phyloP scores from a whole-genome alignment of 2,113 vertebrate genomes.

The Ptyas mucosa region DNA sequence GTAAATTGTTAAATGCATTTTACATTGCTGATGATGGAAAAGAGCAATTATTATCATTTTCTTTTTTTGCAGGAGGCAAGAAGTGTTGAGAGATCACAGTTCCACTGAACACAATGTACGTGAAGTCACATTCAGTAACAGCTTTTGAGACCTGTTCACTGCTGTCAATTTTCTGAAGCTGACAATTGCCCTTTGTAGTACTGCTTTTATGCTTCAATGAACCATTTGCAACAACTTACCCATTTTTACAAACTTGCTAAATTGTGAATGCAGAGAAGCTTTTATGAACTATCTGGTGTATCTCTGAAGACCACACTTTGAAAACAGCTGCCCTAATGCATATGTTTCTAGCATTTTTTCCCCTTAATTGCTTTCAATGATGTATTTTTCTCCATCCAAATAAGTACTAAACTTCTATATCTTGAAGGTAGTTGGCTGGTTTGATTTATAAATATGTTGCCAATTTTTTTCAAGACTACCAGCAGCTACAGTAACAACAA shows the following conservation, averaged over 20 bases:
- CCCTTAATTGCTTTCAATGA: too few relatives aligned
- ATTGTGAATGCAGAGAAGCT: background rate
- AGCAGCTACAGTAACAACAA: too few relatives aligned
- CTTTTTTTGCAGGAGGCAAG: background rate
- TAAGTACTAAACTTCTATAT: too few relatives aligned
- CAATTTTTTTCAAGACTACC: too few relatives aligned
- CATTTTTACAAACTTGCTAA: background rate
- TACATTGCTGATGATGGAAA: background rate
- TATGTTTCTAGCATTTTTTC: too few relatives aligned
- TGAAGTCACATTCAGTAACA: background rate
- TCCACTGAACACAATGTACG: background rate
- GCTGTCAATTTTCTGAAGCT: background rate
- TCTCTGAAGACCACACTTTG: too few relatives aligned
- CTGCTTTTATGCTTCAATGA: background rate
- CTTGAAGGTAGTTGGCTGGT: too few relatives aligned
- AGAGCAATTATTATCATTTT: too few relatives aligned
- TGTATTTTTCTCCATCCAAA: too few relatives aligned
- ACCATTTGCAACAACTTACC: background rate
- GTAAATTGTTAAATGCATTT: background rate
- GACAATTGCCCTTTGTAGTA: background rate
- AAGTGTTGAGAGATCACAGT: background rate
- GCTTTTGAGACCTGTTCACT: background rate
- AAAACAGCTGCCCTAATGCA: too few relatives aligned
- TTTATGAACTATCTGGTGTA: background rate
- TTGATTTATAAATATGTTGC: too few relatives aligned